Base-by-base conservation (phyloP, 2,113 vertebrate species). In the Tragelaphus buxtoni region DNA sequence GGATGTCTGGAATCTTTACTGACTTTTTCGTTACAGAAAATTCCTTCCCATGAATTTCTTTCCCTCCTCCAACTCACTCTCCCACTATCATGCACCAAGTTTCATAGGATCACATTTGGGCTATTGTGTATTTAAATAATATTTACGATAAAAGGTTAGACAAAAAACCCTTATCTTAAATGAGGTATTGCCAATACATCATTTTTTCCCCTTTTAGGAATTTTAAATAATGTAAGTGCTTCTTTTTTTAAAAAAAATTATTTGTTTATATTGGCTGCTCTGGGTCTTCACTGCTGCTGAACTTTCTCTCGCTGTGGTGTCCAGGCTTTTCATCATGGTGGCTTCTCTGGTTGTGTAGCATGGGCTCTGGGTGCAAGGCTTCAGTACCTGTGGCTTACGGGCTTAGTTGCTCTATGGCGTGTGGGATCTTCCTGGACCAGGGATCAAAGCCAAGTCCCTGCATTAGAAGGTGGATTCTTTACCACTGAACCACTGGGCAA, bases 141-240 rank as follows among this genome's bases (percentile, higher is more conserved):
- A 20, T 55, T 94, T 76, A 88, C 90, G 56, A 32, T 69, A 88
- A 93, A 53, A 28, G 30, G 42, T 85, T 76, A 89, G 55, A 69
- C 90, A 61, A 63, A 77, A 77, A 10, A 2, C 5, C 5, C 32
- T 55, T 76, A 51, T 12, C 17, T 90, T 60, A 88, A 74, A 94
- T 63, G 32, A n/a, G 49, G 1, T 45, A 76, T 86, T 91, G 18
- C 35, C 56, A 88, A 10, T 39, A 45, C 30, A 39, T 53, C 42
- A 69, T 72, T 58, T 69, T 17, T 39, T 24, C 7, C 28, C 14
- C 11, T 35, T 16, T 72, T 86, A 60, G 47, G 32, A 96, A 86
- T 87, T 72, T 85, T 89, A 49, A 61, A 45, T 61, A 83, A 45
- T 79, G 32, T 47, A 88, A 69, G 5, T 81, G 20, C 14, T 69